Percentiles rank a stretch among this genome's conserved stretches.
Conservation (phyloP, 2,797 vertebrate genomes). For the Neostethus bicornis region DNA sequence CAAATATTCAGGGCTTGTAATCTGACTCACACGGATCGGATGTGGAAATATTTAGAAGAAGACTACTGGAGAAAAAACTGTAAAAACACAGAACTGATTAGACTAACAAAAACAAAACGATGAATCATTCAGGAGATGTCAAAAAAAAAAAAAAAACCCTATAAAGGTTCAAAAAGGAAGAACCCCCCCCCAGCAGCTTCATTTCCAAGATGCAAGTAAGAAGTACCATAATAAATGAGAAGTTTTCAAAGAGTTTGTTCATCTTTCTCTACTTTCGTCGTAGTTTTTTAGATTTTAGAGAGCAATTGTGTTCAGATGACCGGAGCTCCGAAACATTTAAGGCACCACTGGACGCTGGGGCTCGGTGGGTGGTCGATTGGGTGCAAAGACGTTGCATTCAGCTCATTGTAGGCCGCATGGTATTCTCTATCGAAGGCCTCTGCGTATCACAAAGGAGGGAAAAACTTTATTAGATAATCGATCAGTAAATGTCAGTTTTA, state of each 20-base stretch:
- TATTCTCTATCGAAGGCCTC: conserved; percentile 98
- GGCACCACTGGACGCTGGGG: conserved; percentile 86
- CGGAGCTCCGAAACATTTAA: conserved; percentile 90
- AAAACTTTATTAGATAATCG: not conserved
- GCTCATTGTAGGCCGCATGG: conserved; percentile 82
- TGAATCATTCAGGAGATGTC: conserved; percentile 37
- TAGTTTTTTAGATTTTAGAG: not conserved
- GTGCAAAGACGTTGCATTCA: conserved; percentile 86
- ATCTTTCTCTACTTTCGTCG: not conserved
- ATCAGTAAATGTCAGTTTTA: too few species aligned
- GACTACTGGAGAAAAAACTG: conserved; percentile 11
- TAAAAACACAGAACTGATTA: conserved; percentile 3
- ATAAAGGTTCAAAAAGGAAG: conserved; percentile 7
- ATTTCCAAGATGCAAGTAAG: conserved; percentile 26
- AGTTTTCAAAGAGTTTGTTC: conserved; percentile 12
- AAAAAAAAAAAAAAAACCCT: conserved; percentile 25
- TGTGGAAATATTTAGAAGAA: conserved; percentile 9
- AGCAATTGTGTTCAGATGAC: conserved; percentile 80
- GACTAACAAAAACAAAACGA: conserved; percentile 17
- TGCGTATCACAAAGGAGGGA: conserved; percentile 55
- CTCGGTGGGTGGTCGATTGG: conserved; percentile 87
- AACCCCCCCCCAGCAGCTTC: conserved; percentile 24
- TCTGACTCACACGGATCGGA: conserved; percentile 23
- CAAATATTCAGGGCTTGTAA: conserved; percentile 37
- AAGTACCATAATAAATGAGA: conserved; percentile 66